Conservation (phyloP, 92 coral and sea anemone genomes). For the Heteractis magnifica region DNA sequence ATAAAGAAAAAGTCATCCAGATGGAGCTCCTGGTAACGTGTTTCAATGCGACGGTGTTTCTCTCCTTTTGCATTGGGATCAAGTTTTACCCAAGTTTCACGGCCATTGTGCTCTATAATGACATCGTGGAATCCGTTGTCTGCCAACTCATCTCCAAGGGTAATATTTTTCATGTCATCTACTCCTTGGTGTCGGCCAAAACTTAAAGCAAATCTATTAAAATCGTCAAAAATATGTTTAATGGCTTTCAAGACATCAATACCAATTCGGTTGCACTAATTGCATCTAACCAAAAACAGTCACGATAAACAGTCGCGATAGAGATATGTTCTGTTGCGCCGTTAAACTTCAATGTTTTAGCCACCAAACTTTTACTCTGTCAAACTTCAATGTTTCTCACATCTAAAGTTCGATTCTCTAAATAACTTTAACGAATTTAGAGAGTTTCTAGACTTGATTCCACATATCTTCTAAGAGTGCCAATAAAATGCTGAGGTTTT, state of each 20-base stretch:
- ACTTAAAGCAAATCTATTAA: conserved; percentile 54
- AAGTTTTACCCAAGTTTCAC: conserved; percentile 40
- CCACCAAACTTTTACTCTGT: too few relatives aligned
- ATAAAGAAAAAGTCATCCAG: conserved; percentile 54
- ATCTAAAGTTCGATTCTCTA: too few relatives aligned
- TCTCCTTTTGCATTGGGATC: conserved; percentile 29
- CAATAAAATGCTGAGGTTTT: too few relatives aligned
- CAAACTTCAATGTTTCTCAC: too few relatives aligned
- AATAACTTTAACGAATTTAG: too few relatives aligned
- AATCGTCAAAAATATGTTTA: not conserved
- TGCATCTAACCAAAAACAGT: too few relatives aligned
- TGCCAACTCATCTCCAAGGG: conserved; percentile 69
- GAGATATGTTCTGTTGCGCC: too few relatives aligned
- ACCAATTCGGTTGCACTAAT: not conserved
- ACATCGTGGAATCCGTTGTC: conserved; percentile 63
- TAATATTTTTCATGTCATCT: conserved; percentile 43
- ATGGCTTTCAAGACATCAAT: not conserved
- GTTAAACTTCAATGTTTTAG: too few relatives aligned
- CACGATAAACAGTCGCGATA: too few relatives aligned
- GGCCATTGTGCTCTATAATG: conserved; percentile 20
- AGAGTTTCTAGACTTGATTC: too few relatives aligned
- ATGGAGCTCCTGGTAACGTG: conserved; percentile 50
- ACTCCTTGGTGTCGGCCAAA: conserved; percentile 44
- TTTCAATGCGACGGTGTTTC: conserved; percentile 36
- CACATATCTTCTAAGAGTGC: too few relatives aligned